Percentiles rank a stretch among this genome's conserved stretches.
These are phyloP conservation scores for Lagopus muta DNA, from an alignment of 2,113 vertebrate genomes.

Conservation along the genomic window DNA sequence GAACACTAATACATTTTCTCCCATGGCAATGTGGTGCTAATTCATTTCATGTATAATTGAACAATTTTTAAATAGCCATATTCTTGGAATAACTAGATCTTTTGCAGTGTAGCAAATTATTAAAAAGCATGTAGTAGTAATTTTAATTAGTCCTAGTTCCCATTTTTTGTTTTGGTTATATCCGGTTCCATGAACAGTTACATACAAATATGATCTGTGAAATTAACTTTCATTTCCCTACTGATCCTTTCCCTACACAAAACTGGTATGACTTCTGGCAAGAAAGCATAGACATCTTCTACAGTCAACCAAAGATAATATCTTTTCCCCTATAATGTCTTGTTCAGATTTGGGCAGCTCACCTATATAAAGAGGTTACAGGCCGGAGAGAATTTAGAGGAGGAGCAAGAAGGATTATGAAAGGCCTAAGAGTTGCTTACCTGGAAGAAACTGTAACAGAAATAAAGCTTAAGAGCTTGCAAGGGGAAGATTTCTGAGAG, in stretches of 20 bases:
- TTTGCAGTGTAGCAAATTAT: conserved; percentile 29
- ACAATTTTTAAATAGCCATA: conserved; percentile 59
- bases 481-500: background rate
- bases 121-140: background rate
- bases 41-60: conserved; percentile 71
- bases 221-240: background rate
- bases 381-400: background rate
- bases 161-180: background rate
- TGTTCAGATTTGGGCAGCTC: background rate
- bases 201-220: conserved; percentile 10
- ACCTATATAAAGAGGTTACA: background rate
- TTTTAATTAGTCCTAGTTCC: conserved; percentile 40
- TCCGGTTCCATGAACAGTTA: conserved; percentile 21
- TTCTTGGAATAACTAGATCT: conserved; percentile 34
- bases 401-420: background rate
- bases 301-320: background rate
- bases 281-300: background rate
- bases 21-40: conserved; percentile 63
- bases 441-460: background rate
- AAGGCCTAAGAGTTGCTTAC: conserved; percentile 1
- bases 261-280: background rate
- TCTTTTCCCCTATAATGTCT: background rate
- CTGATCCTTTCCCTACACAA: background rate
- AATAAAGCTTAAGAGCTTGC: conserved; percentile 6
- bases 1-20: conserved; percentile 70